These are phyloP conservation scores for Cecidostiba fungosa DNA, from an alignment of 2,888 invertebrate species.

Conservation along the genomic window DNA sequence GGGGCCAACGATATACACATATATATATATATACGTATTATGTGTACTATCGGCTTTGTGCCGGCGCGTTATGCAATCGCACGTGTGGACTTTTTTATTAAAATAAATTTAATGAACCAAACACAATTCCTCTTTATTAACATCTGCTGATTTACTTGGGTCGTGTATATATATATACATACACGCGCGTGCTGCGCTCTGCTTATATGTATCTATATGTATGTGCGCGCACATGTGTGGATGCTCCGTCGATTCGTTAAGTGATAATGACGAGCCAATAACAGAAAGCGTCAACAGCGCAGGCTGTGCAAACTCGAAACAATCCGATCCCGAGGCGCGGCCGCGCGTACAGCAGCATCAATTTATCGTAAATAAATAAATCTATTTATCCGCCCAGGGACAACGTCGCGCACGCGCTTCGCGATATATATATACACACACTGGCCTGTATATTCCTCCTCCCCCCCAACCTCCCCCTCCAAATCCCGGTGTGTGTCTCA, in stretches of 20 bases:
- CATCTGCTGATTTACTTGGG: constrained; percentile 63
- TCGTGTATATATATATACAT: too few relatives aligned
- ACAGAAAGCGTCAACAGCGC: constrained; percentile 74
- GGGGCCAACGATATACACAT: neutral
- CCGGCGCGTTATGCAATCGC: constrained; percentile 57
- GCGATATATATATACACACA: neutral
- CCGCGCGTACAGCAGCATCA: constrained; percentile 71
- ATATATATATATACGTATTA: neutral
- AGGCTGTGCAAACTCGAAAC: constrained; percentile 74
- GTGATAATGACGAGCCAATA: constrained; percentile 77
- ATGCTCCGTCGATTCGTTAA: constrained; percentile 73
- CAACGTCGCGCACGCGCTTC: constrained; percentile 62
- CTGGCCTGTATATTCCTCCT: neutral
- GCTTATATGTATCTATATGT: neutral
- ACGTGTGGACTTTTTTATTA: constrained; percentile 63
- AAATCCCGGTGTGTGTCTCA: neutral
- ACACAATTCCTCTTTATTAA: constrained; percentile 63
- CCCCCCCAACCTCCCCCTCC: neutral
- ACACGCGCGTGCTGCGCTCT: neutral
- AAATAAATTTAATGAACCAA: constrained; percentile 65
- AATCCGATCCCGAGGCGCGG: constrained; percentile 72
- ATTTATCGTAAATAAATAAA: constrained; percentile 78
- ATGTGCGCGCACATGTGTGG: constrained; percentile 10
- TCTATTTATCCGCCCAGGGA: constrained; percentile 74
- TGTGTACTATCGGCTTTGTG: constrained; percentile 53